Evolutionary conservation across 2,113 vertebrate species (phyloP).

Genomic region (Odocoileus hemionus): DNA sequence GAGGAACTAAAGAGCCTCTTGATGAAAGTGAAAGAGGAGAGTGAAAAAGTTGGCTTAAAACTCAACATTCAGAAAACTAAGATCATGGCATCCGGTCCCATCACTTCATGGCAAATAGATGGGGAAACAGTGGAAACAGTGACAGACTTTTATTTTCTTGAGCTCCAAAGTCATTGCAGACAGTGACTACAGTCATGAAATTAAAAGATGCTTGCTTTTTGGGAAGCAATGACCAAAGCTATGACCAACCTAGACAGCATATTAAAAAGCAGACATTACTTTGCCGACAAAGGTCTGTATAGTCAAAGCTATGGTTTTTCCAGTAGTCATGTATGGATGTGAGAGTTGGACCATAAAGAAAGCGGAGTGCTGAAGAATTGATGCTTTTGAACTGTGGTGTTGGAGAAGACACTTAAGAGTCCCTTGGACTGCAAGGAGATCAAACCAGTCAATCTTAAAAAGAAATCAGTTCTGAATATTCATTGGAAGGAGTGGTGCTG

Average conservation of each 20-base stretch:
- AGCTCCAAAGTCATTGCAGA: background rate
- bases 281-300: background rate
- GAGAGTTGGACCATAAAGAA: background rate
- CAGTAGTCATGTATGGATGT: background rate
- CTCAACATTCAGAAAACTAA: background rate
- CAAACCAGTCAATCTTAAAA: background rate
- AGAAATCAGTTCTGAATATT: background rate
- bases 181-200: background rate
- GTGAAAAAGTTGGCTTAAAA: background rate
- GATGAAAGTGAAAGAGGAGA: background rate
- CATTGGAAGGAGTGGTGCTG: background rate
- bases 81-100: background rate
- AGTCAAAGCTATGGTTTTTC: background rate
- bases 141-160: background rate
- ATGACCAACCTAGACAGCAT: background rate
- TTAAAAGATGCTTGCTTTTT: background rate
- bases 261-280: background rate
- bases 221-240: background rate
- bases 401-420: background rate
- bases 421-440: background rate
- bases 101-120: background rate
- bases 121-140: background rate
- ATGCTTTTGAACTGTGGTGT: background rate
- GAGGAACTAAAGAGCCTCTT: background rate
- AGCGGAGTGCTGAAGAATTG: background rate